Percentiles rank a stretch among this genome's conserved stretches.
Conservation (phyloP, 2,888 invertebrate species). For the Dryobota labecula region DNA sequence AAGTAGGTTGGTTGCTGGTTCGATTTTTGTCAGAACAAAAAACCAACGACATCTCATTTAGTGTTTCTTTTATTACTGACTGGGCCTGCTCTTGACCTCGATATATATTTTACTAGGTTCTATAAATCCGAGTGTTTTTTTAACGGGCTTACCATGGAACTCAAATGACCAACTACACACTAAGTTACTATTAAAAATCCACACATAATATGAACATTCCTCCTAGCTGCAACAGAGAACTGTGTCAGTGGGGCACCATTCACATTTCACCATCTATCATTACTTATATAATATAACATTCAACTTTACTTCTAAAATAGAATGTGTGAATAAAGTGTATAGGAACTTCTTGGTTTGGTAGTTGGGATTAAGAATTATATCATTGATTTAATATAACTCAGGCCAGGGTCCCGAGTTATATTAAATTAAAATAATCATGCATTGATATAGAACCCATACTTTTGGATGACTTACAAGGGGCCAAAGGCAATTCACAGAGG, state of each 20-base stretch:
- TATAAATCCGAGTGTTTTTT: neutral
- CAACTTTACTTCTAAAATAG: conserved; percentile 27
- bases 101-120: neutral
- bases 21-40: no score
- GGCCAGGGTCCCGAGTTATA: no score
- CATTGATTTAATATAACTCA: no score
- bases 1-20: no score
- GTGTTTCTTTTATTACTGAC: no score
- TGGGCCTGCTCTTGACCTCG: no score
- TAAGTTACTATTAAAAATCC: neutral
- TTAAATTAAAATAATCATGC: no score
- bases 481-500: no score
- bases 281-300: conserved; percentile 57
- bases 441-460: no score
- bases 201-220: conserved; percentile 33
- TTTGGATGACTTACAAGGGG: no score
- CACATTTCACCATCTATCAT: conserved; percentile 47
- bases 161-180: neutral
- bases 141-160: neutral
- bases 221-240: conserved; percentile 26
- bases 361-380: neutral
- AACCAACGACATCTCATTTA: no score
- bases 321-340: conserved; percentile 14
- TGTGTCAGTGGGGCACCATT: conserved; percentile 57
- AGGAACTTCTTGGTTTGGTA: conserved; percentile 2